A percentile compares a stretch with the other conserved stretches of the same genome.
Conservation (phyloP, 2,797 vertebrate genomes). For the Hoplostethus mediterraneus region DNA sequence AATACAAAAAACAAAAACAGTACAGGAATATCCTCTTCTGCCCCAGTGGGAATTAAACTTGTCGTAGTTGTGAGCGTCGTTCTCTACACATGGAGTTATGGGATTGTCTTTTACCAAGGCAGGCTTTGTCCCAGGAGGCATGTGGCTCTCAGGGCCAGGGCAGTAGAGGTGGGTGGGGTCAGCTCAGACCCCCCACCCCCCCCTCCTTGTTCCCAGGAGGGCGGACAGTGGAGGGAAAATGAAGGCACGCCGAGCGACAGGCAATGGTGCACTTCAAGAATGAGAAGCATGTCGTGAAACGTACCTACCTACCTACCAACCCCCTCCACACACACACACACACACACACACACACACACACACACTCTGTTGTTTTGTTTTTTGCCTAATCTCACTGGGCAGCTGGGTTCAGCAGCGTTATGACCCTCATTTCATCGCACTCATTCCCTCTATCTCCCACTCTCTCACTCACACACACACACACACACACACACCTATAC, state of each 20-base stretch:
- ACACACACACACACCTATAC: slow-evolving; percentile 9
- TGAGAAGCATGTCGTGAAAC: slow-evolving; percentile 78
- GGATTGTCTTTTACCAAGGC: slow-evolving; percentile 65
- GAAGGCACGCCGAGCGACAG: slow-evolving; percentile 77
- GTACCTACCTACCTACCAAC: slow-evolving; percentile 46
- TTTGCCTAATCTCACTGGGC: not conserved
- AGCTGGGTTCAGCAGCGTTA: not conserved
- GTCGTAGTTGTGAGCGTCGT: slow-evolving; percentile 51
- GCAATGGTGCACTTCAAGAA: slow-evolving; percentile 74
- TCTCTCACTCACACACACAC: not conserved
- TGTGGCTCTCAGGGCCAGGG: slow-evolving; percentile 37
- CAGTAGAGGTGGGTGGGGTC: slow-evolving; percentile 53
- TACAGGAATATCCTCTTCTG: slow-evolving; percentile 12
- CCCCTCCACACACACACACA: slow-evolving; percentile 3
- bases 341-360: slow-evolving; percentile 9
- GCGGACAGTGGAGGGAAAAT: slow-evolving; percentile 58
- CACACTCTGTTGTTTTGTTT: not conserved
- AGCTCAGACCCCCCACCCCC: slow-evolving; percentile 43
- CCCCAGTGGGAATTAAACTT: slow-evolving; percentile 50
- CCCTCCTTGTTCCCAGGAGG: slow-evolving; percentile 37
- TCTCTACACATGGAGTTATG: slow-evolving; percentile 39
- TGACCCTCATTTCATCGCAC: not conserved
- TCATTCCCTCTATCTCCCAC: not conserved
- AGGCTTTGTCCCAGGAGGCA: slow-evolving; percentile 68
- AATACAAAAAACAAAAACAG: no score